Percentiles rank a stretch among this genome's conserved stretches.
Evolutionary conservation across 2,797 vertebrate species (phyloP).

Genomic region (Varecia variegata): DNA sequence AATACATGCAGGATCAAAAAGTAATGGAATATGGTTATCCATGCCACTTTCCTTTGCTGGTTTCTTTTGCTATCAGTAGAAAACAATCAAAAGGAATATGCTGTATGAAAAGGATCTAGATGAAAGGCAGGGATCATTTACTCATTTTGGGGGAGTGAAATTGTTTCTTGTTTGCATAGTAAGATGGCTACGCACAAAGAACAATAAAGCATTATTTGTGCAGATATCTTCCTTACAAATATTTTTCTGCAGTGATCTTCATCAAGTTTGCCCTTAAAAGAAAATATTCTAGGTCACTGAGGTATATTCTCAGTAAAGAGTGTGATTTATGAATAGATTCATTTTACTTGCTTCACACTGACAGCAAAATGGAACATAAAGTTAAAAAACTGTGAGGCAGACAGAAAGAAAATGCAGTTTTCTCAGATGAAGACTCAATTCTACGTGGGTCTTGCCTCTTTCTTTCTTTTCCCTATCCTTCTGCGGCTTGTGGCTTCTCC

Average conservation of each 20-base stretch:
- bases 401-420: neutral
- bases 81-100: neutral
- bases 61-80: neutral
- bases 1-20: conserved; percentile 17
- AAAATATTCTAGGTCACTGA: neutral
- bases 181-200: neutral
- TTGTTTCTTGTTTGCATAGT: neutral
- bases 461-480: neutral
- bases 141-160: neutral
- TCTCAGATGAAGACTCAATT: neutral
- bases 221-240: neutral
- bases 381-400: neutral
- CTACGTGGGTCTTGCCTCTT: neutral
- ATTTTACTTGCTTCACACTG: neutral
- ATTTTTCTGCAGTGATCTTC: neutral
- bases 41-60: neutral
- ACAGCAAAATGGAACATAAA: neutral
- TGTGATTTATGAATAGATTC: neutral
- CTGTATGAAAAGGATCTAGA: neutral
- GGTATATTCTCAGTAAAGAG: neutral
- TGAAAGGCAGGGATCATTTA: neutral
- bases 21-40: neutral
- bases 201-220: neutral
- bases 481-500: neutral
- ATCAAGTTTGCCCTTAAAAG: neutral